Evolutionary conservation across 2,113 vertebrate species (phyloP), one percentile per base, ranked within the genome.

Genomic region (Semicossyphus pulcher): DNA sequence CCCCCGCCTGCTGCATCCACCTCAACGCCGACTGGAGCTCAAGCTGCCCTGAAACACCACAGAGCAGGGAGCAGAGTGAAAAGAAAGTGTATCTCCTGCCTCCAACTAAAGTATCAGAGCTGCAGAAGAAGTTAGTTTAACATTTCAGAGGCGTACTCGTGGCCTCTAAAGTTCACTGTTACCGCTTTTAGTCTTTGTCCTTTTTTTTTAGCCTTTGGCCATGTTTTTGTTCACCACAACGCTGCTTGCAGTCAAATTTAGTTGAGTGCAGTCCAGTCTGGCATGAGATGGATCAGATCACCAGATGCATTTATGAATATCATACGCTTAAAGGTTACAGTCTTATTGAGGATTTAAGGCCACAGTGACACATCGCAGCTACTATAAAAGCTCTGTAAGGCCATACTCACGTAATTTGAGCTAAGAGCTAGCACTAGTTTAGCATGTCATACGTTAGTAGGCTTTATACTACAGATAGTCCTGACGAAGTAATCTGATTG

Each of bases 31-130:
- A 21, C 36, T 8, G 16, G 28, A 51, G 58, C 64, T 83, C 71
- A 73, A 53, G 51, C 71, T 54, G 65, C 23, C 28, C 58, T 52
- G 53, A 37, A 65, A 69, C 34, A 39, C 28, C 32, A 42, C n/a
- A 57, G 34, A 49, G 52, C 58, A 3, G 32, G 3, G 49, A 54
- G 23, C 25, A 48, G 16, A 10, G 28, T 3, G 9, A 23, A 48
- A 45, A 28, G 39, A 26, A 41, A 2, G 18, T 65, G 36, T 18
- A 42, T 42, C 29, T 16, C 8, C n/a, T 60, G 36, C 36, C 39
- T 60, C 3, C 1, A 60, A 36, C 41, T 21, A 9, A 79, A 57
- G 26, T 44, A 48, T 53, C 28, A 11, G 41, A 47, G 21, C 52
- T 52, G 8, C 49, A 51, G 2, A 62, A 51, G 2, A 65, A 48